Evolutionary conservation across 2,113 vertebrate genomes (phyloP).

Genomic region (Theristicus caerulescens): DNA sequence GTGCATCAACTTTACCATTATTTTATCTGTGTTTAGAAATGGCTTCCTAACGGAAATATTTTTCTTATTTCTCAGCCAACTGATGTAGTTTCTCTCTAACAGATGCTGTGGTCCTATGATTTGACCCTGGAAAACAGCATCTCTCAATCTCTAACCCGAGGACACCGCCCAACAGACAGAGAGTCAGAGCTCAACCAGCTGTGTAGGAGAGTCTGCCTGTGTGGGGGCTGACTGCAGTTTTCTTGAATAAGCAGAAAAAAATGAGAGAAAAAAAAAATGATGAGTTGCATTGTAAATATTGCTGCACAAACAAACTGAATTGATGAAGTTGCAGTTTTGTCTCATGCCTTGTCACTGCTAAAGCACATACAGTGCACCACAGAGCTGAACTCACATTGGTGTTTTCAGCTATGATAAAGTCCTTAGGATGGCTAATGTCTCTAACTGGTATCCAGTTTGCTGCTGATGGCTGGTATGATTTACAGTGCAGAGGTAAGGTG

Average conservation of each 20-base stretch:
- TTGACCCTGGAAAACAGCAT: neutral
- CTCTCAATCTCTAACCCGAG: neutral
- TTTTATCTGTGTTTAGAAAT: neutral
- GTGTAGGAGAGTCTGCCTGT: neutral
- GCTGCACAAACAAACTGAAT: neutral
- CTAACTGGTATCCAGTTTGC: neutral
- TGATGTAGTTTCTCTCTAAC: neutral
- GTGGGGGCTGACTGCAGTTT: neutral
- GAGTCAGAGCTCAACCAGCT: neutral
- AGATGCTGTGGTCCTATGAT: neutral
- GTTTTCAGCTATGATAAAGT: neutral
- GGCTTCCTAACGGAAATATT: neutral
- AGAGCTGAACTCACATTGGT: neutral
- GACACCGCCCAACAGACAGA: neutral
- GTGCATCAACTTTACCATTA: neutral
- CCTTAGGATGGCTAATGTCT: neutral
- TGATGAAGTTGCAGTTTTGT: neutral
- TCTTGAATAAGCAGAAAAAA: neutral
- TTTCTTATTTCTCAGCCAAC: neutral
- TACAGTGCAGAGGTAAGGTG: neutral
- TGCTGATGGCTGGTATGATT: neutral
- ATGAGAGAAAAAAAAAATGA: neutral
- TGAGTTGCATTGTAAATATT: neutral
- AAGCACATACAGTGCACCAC: neutral
- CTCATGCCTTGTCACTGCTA: neutral